Evolutionary conservation across 2,888 invertebrate species (phyloP).

Genomic region (Lithophane leautieri): DNA sequence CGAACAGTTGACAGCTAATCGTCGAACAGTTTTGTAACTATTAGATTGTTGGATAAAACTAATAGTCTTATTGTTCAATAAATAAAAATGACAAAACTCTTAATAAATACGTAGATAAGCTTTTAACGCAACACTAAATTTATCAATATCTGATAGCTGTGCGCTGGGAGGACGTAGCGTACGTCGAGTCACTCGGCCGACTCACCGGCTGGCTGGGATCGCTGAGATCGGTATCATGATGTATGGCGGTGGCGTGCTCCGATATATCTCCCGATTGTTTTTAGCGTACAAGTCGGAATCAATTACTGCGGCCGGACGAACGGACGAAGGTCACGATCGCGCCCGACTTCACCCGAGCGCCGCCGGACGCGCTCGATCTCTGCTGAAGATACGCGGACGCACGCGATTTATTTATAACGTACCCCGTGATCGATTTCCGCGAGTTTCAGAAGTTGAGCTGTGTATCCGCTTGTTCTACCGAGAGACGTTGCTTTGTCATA

Average conservation of each 20-base stretch:
- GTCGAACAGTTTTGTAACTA: slow-evolving; percentile 54
- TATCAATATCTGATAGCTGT: slow-evolving; percentile 57
- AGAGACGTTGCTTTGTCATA: slow-evolving; percentile 37
- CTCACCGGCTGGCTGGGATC: slow-evolving; percentile 1
- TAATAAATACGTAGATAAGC: slow-evolving; percentile 59
- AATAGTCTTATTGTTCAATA: slow-evolving; percentile 52
- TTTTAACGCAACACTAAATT: slow-evolving; percentile 59
- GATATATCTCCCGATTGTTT: slow-evolving; percentile 69
- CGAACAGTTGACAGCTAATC: slow-evolving; percentile 30
- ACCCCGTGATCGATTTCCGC: slow-evolving; percentile 48
- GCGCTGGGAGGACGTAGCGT: background rate
- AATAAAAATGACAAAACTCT: slow-evolving; percentile 63
- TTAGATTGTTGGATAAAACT: slow-evolving; percentile 53
- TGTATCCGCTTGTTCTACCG: slow-evolving; percentile 48
- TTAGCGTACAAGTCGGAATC: slow-evolving; percentile 68
- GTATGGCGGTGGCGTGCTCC: slow-evolving; percentile 58
- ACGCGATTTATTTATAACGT: slow-evolving; percentile 63
- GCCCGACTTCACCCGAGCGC: slow-evolving; percentile 47
- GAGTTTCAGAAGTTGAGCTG: slow-evolving; percentile 53
- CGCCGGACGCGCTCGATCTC: slow-evolving; percentile 56
- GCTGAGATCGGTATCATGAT: slow-evolving; percentile 64
- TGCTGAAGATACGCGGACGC: slow-evolving; percentile 49
- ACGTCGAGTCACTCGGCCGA: background rate
- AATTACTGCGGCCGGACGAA: slow-evolving; percentile 60
- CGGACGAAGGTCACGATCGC: slow-evolving; percentile 62